These are phyloP conservation scores for Limnephilus auricula DNA, from an alignment of 2,888 invertebrate genomes.

Conservation along the genomic window DNA sequence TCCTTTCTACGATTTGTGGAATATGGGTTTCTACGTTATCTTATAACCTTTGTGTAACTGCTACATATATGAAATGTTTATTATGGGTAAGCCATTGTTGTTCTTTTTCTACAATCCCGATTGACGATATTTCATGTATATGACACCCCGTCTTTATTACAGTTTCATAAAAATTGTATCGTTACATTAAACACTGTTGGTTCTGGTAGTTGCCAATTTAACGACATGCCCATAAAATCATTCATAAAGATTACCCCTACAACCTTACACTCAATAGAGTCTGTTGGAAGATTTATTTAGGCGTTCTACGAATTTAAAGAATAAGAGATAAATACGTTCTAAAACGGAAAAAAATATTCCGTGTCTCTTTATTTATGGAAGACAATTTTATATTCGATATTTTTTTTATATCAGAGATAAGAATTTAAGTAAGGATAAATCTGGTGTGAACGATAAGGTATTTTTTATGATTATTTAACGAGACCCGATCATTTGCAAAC, in stretches of 20 bases:
- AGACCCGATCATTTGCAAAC: background rate
- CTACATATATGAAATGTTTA: background rate
- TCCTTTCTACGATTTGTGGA: background rate
- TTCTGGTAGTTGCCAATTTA: conserved; percentile 7
- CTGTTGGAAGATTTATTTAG: background rate
- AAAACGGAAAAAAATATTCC: background rate
- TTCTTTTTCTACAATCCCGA: background rate
- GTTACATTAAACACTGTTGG: background rate
- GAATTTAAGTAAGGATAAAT: background rate
- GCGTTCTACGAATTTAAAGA: background rate
- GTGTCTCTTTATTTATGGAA: background rate
- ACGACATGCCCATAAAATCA: background rate
- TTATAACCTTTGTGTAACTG: background rate
- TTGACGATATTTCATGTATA: background rate
- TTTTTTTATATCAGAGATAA: background rate
- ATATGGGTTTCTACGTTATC: background rate
- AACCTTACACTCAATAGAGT: conserved; percentile 12
- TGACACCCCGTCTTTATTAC: background rate
- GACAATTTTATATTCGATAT: background rate
- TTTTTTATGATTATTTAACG: background rate
- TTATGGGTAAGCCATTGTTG: background rate
- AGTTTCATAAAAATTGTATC: conserved; percentile 22
- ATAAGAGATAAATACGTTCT: background rate
- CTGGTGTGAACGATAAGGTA: background rate
- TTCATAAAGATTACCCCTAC: background rate